These are phyloP conservation scores for Stichopus horrens DNA, from an alignment of 53 echinoderm and acorn worm genomes.

Conservation along the genomic window DNA sequence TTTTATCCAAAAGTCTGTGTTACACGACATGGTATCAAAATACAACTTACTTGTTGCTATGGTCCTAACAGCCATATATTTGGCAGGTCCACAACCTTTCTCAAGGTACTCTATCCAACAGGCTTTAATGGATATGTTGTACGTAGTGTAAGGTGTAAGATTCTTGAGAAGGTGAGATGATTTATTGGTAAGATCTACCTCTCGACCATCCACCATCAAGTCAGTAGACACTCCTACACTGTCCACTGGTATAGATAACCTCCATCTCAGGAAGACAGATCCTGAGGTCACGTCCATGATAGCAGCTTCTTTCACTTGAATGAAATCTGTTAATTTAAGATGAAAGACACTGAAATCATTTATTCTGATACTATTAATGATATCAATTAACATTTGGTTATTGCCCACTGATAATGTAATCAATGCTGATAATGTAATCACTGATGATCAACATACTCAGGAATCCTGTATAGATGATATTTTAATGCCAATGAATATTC, in stretches of 20 bases:
- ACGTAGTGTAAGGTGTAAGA: neutral
- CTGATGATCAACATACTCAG: too few relatives aligned
- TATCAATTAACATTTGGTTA: too few relatives aligned
- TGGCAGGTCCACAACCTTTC: neutral
- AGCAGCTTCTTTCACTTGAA: neutral
- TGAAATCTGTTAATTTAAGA: neutral
- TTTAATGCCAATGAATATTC: too few relatives aligned
- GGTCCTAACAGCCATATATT: neutral
- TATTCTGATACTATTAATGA: too few relatives aligned
- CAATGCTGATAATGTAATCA: too few relatives aligned
- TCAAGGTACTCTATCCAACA: neutral
- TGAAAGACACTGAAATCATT: too few relatives aligned
- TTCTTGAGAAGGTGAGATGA: neutral
- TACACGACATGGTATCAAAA: neutral
- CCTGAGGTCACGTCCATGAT: neutral
- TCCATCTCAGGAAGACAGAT: neutral
- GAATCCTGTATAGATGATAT: too few relatives aligned
- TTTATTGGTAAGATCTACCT: neutral
- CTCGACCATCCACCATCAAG: neutral
- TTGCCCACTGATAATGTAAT: too few relatives aligned
- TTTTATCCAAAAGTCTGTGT: too few relatives aligned
- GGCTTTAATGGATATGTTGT: neutral
- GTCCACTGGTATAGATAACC: neutral
- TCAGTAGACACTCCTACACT: neutral
- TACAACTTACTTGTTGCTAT: neutral